phyloP scores from a whole-genome alignment of 2,797 vertebrate genomes.

The Dicrostonyx torquatus region DNA sequence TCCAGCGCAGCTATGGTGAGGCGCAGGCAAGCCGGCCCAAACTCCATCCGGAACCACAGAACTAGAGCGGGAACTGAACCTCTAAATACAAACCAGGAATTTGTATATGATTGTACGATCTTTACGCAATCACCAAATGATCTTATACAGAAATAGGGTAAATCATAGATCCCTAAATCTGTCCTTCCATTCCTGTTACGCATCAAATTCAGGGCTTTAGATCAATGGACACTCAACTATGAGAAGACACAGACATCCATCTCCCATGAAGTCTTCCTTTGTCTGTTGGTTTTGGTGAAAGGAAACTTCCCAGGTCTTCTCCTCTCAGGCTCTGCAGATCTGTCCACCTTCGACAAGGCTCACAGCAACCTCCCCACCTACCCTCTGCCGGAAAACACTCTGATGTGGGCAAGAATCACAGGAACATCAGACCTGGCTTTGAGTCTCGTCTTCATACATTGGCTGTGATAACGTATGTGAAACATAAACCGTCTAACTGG shows the following conservation, averaged over 20 bases:
- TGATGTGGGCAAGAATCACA: not conserved
- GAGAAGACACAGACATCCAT: not conserved
- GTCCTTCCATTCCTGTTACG: not conserved
- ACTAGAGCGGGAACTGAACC: not conserved
- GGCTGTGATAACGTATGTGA: not conserved
- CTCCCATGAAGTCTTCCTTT: rapidly evolving
- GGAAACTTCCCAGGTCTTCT: not conserved
- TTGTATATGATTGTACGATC: not conserved
- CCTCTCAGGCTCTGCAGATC: not conserved
- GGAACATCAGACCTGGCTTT: not conserved
- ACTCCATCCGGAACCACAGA: not conserved
- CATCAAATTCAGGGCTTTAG: not conserved
- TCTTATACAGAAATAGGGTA: not conserved
- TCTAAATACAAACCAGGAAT: not conserved
- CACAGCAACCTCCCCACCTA: not conserved
- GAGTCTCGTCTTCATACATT: not conserved
- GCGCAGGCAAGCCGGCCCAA: not conserved
- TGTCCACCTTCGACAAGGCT: not conserved
- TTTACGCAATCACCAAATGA: not conserved
- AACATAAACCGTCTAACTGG: not conserved
- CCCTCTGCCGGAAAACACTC: not conserved
- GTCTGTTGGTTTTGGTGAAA: not conserved
- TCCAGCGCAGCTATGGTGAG: not conserved
- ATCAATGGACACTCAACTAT: not conserved
- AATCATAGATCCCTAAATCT: not conserved